Evolutionary conservation across 2,888 invertebrate species (phyloP).

Genomic region (Elysia crispata): DNA sequence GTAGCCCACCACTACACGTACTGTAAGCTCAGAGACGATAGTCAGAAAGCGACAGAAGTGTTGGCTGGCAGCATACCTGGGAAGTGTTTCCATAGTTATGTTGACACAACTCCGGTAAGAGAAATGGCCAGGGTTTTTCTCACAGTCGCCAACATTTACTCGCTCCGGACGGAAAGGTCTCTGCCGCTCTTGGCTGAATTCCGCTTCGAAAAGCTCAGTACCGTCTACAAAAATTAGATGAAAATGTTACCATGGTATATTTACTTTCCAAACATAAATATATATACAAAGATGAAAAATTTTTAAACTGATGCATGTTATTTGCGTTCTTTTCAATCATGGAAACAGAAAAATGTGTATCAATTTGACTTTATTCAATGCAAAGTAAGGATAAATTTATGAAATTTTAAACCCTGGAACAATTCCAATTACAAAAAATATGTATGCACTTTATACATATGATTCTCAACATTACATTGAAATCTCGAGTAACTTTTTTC

Average conservation of each 20-base stretch:
- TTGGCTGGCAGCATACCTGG: not conserved
- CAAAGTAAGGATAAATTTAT: no score
- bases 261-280: not conserved
- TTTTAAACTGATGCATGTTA: no score
- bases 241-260: not conserved
- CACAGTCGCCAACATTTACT: not conserved
- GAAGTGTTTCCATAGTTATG: not conserved
- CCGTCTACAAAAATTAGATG: not conserved
- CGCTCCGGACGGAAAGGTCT: no score
- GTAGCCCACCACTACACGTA: conserved; percentile 2
- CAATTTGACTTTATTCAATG: no score
- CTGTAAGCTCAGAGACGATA: conserved; percentile 6
- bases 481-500: no score
- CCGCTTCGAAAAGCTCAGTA: not conserved
- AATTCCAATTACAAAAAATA: no score
- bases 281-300: not conserved
- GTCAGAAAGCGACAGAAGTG: not conserved
- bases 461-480: no score
- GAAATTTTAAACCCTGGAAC: no score
- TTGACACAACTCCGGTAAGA: not conserved
- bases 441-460: no score
- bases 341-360: no score
- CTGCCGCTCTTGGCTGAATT: not conserved
- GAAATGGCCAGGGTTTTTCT: conserved; percentile 41
- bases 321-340: no score